Evolutionary conservation across 35 echinoderm and acorn worm species (phyloP).

Genomic region (Ptychodera flava): DNA sequence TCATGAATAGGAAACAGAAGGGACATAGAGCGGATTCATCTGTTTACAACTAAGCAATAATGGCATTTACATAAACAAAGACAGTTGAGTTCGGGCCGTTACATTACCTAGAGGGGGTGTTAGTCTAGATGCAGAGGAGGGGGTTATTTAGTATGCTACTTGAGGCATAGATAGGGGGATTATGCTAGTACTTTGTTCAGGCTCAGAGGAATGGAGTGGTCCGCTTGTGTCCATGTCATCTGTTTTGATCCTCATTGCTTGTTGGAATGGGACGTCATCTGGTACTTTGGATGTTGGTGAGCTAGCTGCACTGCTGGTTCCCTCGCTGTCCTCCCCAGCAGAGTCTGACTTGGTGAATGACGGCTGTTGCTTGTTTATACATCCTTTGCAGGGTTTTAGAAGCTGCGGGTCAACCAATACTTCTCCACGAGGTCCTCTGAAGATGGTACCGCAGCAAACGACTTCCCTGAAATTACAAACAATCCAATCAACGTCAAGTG

Average conservation of each 20-base stretch:
- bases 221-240: not conserved
- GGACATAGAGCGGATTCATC: too few relatives aligned
- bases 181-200: not conserved
- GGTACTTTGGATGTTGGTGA: not conserved
- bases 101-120: too few relatives aligned
- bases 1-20: too few relatives aligned
- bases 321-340: not conserved
- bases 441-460: slow-evolving; percentile 92
- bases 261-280: not conserved
- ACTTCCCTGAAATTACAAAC: slow-evolving; percentile 66
- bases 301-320: not conserved
- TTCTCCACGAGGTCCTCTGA: slow-evolving; percentile 82
- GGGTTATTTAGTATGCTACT: not conserved
- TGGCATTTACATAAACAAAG: too few relatives aligned
- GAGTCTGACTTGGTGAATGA: not conserved
- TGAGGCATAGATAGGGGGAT: not conserved
- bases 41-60: too few relatives aligned
- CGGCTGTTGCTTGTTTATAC: not conserved
- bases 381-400: slow-evolving; percentile 54
- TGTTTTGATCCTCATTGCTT: not conserved
- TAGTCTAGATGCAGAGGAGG: not conserved
- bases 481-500: too few relatives aligned
- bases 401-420: slow-evolving; percentile 85
- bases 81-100: too few relatives aligned
- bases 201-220: not conserved